Evolutionary conservation across 2,797 vertebrate genomes (phyloP), one percentile per base, ranked within the genome.

Genomic region (Siniperca obscura): DNA sequence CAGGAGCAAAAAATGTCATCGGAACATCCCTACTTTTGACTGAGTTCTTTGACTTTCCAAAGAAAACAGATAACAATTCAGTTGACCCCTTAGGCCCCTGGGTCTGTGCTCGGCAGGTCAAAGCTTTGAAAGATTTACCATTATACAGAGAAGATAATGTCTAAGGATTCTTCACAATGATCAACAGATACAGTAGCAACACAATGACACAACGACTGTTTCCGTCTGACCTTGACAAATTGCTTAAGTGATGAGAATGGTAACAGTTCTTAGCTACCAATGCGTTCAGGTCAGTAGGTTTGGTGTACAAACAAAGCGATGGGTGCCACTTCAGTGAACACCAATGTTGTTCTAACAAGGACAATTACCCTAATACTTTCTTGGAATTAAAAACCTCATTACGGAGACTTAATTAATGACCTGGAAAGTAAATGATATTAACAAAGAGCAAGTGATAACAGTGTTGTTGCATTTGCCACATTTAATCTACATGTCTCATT

Each of bases 361-460:
- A 88, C 87, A 88, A 84, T 87, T 90, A 90, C 76, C 81, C 84
- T 65, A 80, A 84, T 77, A 85, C 85, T 86, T 50, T 74, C 70
- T 83, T 53, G 74, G 78, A 91, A 89, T 85, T 90, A 84, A 88
- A 91, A 88, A 81, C 52, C 85, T 90, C 78, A 90, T 91, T 87
- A 83, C 4, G 30, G 74, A 83, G 78, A 78, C 88, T 85, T 88
- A 79, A 89, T 87, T 87, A 89, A 91, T 91, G 89, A 83, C 72
- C 16, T 90, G 85, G 70, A 91, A 91, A 91, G 85, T 90, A 89
- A 87, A 91, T 70, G 75, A 85, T 85, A 84, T 88, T 88, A 90
- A 76, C 78, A 87, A 83, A 87, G 82, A 85, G 68, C 50, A 65
- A 69, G 62, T 40, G 59, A 70, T 75, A 83, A 75, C 71, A 30